Conservation (phyloP, 2,888 invertebrate genomes). For the Timema podura region DNA sequence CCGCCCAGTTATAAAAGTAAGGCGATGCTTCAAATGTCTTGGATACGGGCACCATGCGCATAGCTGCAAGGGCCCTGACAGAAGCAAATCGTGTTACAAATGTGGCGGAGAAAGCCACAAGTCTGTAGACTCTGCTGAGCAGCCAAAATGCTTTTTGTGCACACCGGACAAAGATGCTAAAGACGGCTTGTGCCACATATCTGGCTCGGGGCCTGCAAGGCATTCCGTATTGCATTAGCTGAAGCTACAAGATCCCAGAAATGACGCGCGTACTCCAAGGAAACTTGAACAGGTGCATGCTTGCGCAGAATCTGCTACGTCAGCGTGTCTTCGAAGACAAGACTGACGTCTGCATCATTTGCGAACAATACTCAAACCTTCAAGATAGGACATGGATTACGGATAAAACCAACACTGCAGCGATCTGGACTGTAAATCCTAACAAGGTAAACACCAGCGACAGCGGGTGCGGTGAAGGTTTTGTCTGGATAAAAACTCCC, state of each 20-base stretch:
- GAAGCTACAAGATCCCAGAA: background rate
- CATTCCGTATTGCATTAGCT: background rate
- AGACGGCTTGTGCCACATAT: background rate
- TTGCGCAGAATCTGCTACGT: background rate
- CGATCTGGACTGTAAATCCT: background rate
- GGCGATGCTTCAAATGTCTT: background rate
- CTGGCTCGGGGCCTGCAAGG: conserved; percentile 1
- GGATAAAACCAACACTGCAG: background rate
- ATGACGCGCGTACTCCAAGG: conserved; percentile 9
- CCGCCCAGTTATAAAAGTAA: background rate
- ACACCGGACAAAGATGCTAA: no score
- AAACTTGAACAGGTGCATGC: background rate
- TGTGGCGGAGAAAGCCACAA: background rate
- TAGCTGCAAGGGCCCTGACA: background rate
- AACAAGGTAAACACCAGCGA: background rate
- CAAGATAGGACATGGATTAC: background rate
- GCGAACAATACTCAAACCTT: background rate
- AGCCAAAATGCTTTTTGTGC: background rate
- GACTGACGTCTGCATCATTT: background rate
- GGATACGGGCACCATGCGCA: background rate
- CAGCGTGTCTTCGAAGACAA: conserved; percentile 4
- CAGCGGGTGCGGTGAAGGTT: background rate
- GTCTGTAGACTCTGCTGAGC: background rate
- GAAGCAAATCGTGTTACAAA: background rate
- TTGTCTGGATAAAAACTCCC: conserved; percentile 1